These are phyloP conservation scores for Archaeoteleia sp. DNA, from an alignment of 2,888 invertebrate genomes.

Conservation along the genomic window DNA sequence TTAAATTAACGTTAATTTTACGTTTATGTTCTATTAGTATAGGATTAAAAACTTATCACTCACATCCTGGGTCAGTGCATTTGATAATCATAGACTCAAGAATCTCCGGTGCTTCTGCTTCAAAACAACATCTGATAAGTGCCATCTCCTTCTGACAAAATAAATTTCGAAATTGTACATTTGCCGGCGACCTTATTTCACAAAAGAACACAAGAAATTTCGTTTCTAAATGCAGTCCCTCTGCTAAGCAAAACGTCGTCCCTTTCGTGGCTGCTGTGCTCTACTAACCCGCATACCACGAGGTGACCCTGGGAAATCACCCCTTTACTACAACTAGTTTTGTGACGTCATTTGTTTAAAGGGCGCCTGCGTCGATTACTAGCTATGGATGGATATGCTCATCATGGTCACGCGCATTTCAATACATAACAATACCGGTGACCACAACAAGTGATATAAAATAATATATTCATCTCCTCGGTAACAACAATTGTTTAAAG, in stretches of 20 bases:
- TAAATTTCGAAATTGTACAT: too few relatives aligned
- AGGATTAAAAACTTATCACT: constrained; percentile 77
- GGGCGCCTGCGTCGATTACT: constrained; percentile 56
- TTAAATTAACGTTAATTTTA: too few relatives aligned
- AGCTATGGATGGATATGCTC: not conserved
- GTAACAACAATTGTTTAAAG: too few relatives aligned
- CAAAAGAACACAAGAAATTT: not conserved
- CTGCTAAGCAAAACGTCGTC: constrained; percentile 18
- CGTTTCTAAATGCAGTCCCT: not conserved
- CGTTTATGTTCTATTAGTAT: too few relatives aligned
- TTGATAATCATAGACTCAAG: constrained; percentile 85
- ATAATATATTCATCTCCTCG: too few relatives aligned
- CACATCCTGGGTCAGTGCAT: constrained; percentile 88
- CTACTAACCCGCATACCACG: constrained; percentile 68
- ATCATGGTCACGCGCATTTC: too few relatives aligned
- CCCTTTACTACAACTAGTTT: constrained; percentile 41
- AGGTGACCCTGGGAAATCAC: constrained; percentile 54
- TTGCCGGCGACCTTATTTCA: too few relatives aligned
- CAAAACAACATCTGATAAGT: constrained; percentile 87
- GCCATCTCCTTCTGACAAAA: constrained; percentile 76
- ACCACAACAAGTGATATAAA: too few relatives aligned
- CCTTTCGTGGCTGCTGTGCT: constrained; percentile 61
- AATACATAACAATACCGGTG: too few relatives aligned
- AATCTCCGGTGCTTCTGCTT: constrained; percentile 84
- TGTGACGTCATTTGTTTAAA: constrained; percentile 48